phyloP scores from a whole-genome alignment of 2,888 invertebrate species.

The Plutella xylostella region DNA sequence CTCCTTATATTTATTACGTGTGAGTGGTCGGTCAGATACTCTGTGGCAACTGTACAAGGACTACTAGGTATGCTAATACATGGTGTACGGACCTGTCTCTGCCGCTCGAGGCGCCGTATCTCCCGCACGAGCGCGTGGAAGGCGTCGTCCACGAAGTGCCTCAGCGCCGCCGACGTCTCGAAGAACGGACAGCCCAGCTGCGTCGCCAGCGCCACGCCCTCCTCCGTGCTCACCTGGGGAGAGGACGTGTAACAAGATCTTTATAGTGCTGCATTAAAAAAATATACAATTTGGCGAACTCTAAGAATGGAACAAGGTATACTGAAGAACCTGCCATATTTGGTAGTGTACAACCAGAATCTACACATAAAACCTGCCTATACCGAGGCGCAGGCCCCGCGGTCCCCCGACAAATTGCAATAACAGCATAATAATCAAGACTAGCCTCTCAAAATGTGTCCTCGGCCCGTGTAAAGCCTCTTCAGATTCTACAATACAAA shows the following conservation, averaged over 20 bases:
- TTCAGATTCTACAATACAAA: too few relatives aligned
- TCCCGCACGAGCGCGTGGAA: conserved; percentile 91
- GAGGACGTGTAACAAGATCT: not conserved
- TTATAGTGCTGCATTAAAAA: too few relatives aligned
- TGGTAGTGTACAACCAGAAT: not conserved
- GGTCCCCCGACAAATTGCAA: too few relatives aligned
- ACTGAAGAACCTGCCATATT: not conserved
- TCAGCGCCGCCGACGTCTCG: conserved; percentile 89
- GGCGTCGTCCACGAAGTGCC: conserved; percentile 91
- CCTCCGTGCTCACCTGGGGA: conserved; percentile 80
- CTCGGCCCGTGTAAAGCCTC: too few relatives aligned
- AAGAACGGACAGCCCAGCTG: conserved; percentile 92
- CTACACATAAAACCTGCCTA: too few relatives aligned
- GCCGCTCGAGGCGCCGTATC: conserved; percentile 81
- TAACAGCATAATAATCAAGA: too few relatives aligned
- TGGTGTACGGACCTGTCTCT: conserved; percentile 55
- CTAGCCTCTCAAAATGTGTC: too few relatives aligned
- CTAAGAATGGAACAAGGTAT: not conserved
- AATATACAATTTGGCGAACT: not conserved
- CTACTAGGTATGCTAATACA: not conserved
- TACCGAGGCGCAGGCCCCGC: too few relatives aligned
- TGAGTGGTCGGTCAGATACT: not conserved
- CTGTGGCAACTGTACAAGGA: not conserved
- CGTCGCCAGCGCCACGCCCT: conserved; percentile 84
- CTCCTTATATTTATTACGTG: too few relatives aligned